Base-by-base conservation (phyloP, 2,113 vertebrate genomes). In the Camarhynchus parvulus region DNA sequence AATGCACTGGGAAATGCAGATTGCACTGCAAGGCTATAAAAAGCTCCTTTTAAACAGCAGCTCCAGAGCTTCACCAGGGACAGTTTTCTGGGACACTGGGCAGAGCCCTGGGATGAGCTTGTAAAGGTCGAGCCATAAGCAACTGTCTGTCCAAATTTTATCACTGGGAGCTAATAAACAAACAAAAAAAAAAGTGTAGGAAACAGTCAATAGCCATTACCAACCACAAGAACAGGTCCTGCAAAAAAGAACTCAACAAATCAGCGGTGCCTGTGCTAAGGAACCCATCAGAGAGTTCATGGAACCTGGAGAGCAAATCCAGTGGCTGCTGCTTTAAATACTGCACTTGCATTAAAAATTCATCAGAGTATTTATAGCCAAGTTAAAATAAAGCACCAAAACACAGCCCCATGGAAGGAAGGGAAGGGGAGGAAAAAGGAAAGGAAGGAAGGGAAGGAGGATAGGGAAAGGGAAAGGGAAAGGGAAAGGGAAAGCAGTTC, bases 271-370 rank as follows among this genome's bases (percentile, higher is more conserved):
- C 41, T 31, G 20, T 2, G 55, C 83, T 72, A 3, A 46, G 61
- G 52, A 83, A 69, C 28, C 53, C 61, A 27, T 2, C 61, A 1
- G 73, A 79, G 77, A 68, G 37, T 37, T 31, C 67, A 13, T 9
- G 9, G 25, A 68, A 67, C 66, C 28, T 19, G 41, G 83, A 67
- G 39, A 77, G 35, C 35, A 42, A 84, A 87, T 15, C 44, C 56
- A 80, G 63, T 0, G 6, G 7, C 61, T 87, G 82, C 87, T 87
- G 73, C 89, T 77, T 79, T 47, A 86, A 78, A 74, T 30, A 49
- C 61, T 63, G 58, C 49, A 22, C 74, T 49, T 44, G 84, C 86
- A 86, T 95, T 90, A 78, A 85, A 94, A 88, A 82, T 83, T 74
- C 89, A 95, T 20, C 33, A 11, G 39, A 50, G 28, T 83, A 53